Percentiles rank a stretch among this genome's conserved stretches.
Conservation (phyloP, 2,797 vertebrate species). For the Sarcophilus harrisii region DNA sequence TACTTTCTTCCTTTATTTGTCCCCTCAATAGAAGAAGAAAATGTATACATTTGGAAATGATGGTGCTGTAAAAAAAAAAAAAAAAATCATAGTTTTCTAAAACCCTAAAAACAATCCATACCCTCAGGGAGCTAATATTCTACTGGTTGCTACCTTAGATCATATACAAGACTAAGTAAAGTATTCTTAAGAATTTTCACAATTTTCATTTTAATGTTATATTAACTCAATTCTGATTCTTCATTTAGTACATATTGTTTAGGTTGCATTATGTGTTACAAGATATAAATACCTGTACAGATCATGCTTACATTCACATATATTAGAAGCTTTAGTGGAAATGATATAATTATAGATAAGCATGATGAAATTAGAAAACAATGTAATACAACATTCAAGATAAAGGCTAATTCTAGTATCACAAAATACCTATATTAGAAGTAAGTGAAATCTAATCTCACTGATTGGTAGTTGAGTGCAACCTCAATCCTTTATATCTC, state of each 20-base stretch:
- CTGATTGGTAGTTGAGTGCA: not conserved
- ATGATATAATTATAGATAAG: not conserved
- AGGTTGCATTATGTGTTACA: not conserved
- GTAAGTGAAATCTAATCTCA: not conserved
- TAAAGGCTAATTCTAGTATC: not conserved
- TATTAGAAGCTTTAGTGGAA: not conserved
- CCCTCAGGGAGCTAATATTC: not conserved
- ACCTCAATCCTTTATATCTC: not conserved
- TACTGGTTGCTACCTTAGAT: not conserved
- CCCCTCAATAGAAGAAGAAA: not conserved
- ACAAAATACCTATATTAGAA: not conserved
- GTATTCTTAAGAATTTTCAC: not conserved
- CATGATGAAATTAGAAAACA: not conserved
- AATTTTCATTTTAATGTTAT: not conserved
- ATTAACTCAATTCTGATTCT: not conserved
- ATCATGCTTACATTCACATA: not conserved
- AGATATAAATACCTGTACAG: not conserved
- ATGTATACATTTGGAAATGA: not conserved
- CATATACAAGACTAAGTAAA: not conserved
- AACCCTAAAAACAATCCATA: not conserved
- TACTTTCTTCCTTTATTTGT: not conserved
- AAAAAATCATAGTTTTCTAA: not conserved
- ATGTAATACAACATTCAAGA: not conserved
- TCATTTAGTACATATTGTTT: not conserved
- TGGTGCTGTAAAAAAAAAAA: not conserved